Base-by-base conservation (phyloP, 2,888 invertebrate genomes). In the Brachylomia viminalis region DNA sequence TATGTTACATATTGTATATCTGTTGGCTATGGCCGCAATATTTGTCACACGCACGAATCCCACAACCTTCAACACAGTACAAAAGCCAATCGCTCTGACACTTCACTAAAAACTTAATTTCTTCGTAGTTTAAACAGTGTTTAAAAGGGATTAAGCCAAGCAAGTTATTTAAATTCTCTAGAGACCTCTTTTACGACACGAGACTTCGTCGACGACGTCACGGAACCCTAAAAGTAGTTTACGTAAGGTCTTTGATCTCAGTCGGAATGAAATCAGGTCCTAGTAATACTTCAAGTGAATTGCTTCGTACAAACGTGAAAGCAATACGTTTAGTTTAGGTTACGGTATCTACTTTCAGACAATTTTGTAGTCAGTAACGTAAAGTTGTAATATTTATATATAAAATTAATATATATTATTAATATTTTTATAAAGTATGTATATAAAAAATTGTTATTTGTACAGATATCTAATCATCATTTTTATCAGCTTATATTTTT, bases 221-320 rank as follows among this genome's bases (percentile, higher is more conserved):
- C 49, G 72, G n/a, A 78, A 47, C 59, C 30, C 54, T 61, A 47
- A 59, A 33, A 15, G 27, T 77, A 71, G 52, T 61, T 72, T 45
- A 54, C n/a, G 45, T 20, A 47, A 77, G 15, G 17, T 66, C 17
- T 69, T 80, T 77, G 82, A 66, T 77, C 65, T 49, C 82, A 33
- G 47, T 47, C 6, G 23, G 47, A 58, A 68, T 75, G 6, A 38
- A 62, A 69, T 66, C 71, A 66, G 62, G 56, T 68, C 45, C 61
- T 20, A 56, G 52, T 72, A 61, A 62, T 61, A 65, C 52, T 42
- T 45, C 42, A 56, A 67, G 49, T 81, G 49, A 74, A 77, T 77
- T 81, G 72, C 52, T 23, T 11, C 17, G 30, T 20, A 61, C 23
- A 20, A 73, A 73, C 20, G 20, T 42, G 30, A 17, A 80, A 56